Conservation (phyloP, 2,797 vertebrate species). For the Sebastes minor region DNA sequence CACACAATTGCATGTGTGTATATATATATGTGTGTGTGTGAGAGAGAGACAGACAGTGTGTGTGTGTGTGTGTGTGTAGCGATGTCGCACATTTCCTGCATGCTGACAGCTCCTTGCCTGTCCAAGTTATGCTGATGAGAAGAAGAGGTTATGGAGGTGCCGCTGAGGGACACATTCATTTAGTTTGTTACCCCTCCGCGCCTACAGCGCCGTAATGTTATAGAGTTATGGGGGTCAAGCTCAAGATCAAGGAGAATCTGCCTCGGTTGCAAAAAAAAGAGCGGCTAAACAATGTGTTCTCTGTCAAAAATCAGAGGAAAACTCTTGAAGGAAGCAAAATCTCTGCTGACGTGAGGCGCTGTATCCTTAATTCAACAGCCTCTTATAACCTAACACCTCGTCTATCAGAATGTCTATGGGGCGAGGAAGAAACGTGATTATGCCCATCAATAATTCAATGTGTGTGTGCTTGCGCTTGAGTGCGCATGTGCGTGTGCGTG, state of each 20-base stretch:
- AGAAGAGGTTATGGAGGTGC: slow-evolving; percentile 61
- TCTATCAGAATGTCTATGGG: slow-evolving; percentile 76
- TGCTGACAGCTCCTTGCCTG: slow-evolving; percentile 61
- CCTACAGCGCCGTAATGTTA: slow-evolving; percentile 62
- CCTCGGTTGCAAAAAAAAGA: slow-evolving; percentile 71
- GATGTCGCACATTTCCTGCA: slow-evolving; percentile 20
- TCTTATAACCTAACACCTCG: slow-evolving; percentile 78
- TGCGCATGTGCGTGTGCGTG: neutral
- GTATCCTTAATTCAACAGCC: slow-evolving; percentile 78
- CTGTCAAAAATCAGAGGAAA: slow-evolving; percentile 75
- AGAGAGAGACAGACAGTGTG: neutral
- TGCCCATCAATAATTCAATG: slow-evolving; percentile 83
- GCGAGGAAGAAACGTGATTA: slow-evolving; percentile 80
- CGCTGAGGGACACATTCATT: slow-evolving; percentile 66
- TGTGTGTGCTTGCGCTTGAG: slow-evolving; percentile 37
- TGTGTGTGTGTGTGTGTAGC: neutral
- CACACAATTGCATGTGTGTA: neutral
- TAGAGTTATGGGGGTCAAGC: slow-evolving; percentile 77
- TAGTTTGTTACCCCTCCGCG: slow-evolving; percentile 61
- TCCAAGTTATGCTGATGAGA: slow-evolving; percentile 75
- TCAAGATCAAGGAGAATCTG: slow-evolving; percentile 78
- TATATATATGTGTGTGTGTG: neutral
- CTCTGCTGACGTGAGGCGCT: slow-evolving; percentile 72
- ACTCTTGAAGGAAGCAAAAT: slow-evolving; percentile 76
- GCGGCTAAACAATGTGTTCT: slow-evolving; percentile 74